Evolutionary conservation across 1,140 invertebrate genomes (phyloP), one percentile per base, ranked within the genome.

Genomic region (Tetragnatha versicolor): DNA sequence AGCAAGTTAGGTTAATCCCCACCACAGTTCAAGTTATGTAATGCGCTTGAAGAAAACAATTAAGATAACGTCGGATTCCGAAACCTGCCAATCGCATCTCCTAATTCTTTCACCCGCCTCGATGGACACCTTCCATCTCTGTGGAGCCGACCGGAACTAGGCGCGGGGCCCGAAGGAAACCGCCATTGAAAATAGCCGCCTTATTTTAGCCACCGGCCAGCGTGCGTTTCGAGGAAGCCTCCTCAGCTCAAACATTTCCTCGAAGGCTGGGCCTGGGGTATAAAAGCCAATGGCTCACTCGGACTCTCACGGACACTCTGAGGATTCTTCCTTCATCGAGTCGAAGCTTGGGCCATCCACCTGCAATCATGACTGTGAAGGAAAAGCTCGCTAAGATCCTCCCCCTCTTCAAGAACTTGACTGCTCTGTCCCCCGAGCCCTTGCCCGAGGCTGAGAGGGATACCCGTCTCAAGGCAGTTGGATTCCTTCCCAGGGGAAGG

Each of bases 381-480:
- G 77, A 79, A 5, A 79, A 79, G 55, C 77, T 70, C 58, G 66
- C 53, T 2, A 61, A 68, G 33, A 69, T 79, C 31, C 31, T 79
- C 6, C 65, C 77, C 37, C 66, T 79, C 17, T 79, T 79, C 51
- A 70, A 79, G 55, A 55, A 63, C 29, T 39, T 79, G 31, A 79
- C 77, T 10, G 51, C 77, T 45, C 27, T 79, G 31, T 33, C 77
- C 5, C 65, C 39, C 2, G 65, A 79, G 14, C 51, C 63, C 6
- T 14, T 79, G 20, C 77, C 77, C 27, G 77, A 70, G 22, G 37
- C 37, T 14, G 39, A 79, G 35, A 60, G 77, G 31, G 77, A 79
- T 39, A 5, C 49, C 1, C 51, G 77, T 49, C 55, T 79, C 4
- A 60, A 70, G 31, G 66, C 45, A 20, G 77, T 79, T 14, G 77